Percentiles rank a stretch among this genome's conserved stretches.
Conservation (phyloP, 2,113 vertebrate species). For the Emydocephalus ijimae region DNA sequence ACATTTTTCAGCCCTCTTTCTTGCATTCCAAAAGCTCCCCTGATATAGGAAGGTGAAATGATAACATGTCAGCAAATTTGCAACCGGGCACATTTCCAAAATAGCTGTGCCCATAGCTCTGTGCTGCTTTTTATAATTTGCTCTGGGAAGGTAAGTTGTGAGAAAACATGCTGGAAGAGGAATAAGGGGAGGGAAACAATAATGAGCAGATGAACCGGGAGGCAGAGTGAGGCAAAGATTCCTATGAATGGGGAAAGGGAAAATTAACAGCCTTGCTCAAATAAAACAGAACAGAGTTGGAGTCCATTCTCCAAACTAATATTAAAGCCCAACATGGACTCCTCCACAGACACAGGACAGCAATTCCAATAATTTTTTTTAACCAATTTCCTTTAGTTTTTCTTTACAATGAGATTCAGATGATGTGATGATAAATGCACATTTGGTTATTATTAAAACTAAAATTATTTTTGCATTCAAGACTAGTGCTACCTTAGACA, state of each 20-base stretch:
- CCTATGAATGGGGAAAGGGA: not conserved
- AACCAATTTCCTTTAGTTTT: not conserved
- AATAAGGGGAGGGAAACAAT: not conserved
- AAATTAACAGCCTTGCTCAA: not conserved
- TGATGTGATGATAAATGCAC: not conserved
- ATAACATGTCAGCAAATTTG: not conserved
- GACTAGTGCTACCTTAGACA: not conserved
- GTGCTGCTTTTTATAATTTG: not conserved
- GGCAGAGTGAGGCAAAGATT: not conserved
- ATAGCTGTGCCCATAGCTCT: not conserved
- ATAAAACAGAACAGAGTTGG: not conserved
- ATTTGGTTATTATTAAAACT: constrained; percentile 8
- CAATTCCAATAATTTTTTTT: not conserved
- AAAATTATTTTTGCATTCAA: not conserved
- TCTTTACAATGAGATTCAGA: not conserved
- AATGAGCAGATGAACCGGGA: not conserved
- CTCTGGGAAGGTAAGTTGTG: not conserved
- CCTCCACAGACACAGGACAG: not conserved
- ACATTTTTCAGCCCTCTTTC: not conserved
- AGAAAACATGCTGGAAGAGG: not conserved
- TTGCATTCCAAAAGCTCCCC: not conserved
- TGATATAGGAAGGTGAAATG: not conserved
- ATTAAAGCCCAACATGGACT: not conserved
- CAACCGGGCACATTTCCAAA: not conserved
- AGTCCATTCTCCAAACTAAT: not conserved